Percentiles rank a stretch among this genome's conserved stretches.
Conservation (phyloP, 2,888 invertebrate species). For the Lasioglossum lativentre region DNA sequence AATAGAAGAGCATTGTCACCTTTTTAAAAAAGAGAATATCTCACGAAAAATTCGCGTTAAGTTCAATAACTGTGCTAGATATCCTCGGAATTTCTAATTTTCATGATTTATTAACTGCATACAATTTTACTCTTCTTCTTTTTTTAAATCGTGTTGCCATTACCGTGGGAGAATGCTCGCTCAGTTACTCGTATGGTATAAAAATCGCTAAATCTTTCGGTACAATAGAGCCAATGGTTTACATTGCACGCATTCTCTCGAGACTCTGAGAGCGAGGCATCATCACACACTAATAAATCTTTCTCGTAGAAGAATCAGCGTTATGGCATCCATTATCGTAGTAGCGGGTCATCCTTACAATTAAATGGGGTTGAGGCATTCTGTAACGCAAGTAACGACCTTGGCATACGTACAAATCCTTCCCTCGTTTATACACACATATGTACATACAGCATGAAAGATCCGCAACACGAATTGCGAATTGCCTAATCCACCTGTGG, state of each 20-base stretch:
- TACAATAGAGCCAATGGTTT: neutral
- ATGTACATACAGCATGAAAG: neutral
- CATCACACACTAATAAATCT: slow-evolving; percentile 58
- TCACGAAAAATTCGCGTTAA: too few species aligned
- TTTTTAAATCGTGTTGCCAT: too few species aligned
- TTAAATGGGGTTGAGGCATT: neutral
- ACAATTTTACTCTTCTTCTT: neutral
- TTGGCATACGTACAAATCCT: slow-evolving; percentile 71
- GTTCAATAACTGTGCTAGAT: too few species aligned
- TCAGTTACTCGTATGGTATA: neutral
- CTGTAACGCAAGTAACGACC: slow-evolving; percentile 65
- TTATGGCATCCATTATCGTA: slow-evolving; percentile 64
- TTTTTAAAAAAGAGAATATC: neutral
- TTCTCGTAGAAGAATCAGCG: slow-evolving; percentile 51
- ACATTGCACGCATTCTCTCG: neutral
- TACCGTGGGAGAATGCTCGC: too few species aligned
- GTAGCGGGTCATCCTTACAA: slow-evolving; percentile 44
- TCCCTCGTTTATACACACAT: neutral
- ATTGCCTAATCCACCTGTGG: neutral
- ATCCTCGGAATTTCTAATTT: neutral
- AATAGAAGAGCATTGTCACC: neutral
- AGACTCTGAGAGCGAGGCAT: slow-evolving; percentile 2
- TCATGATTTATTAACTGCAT: too few species aligned
- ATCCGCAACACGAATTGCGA: neutral
- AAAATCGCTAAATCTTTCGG: neutral